Conservation (phyloP, 1,140 invertebrate species). For the Zaprionus taronus region DNA sequence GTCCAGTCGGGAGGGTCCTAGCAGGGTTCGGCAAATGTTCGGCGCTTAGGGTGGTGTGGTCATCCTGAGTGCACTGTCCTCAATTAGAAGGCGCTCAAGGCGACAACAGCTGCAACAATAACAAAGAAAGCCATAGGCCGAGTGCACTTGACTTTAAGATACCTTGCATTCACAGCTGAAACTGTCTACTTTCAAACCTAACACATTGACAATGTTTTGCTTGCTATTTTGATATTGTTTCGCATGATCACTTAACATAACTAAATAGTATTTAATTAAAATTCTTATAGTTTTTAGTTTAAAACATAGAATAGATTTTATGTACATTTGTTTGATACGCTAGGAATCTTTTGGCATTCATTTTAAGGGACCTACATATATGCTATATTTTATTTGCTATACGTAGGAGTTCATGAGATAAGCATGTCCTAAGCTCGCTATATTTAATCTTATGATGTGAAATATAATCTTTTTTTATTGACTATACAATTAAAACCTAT, state of each 20-base stretch:
- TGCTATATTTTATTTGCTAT: no score
- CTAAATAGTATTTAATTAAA: neutral
- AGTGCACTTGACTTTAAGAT: neutral
- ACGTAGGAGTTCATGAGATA: no score
- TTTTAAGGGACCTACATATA: no score
- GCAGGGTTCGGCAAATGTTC: neutral
- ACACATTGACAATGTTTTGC: neutral
- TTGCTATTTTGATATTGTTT: neutral
- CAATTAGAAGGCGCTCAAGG: slow-evolving; percentile 77
- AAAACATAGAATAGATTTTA: neutral
- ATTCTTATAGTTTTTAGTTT: neutral
- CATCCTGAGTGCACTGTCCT: slow-evolving; percentile 76
- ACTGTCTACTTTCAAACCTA: neutral
- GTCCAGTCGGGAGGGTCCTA: neutral
- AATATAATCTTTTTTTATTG: no score
- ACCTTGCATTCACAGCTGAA: neutral
- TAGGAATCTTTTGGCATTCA: no score
- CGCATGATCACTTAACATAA: neutral
- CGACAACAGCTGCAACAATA: slow-evolving; percentile 54
- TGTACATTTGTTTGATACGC: no score
- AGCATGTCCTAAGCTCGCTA: no score
- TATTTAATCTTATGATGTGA: no score
- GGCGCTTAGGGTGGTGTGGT: slow-evolving; percentile 43
- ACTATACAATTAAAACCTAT: no score
- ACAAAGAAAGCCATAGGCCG: slow-evolving; percentile 11